Percentiles rank a stretch among this genome's conserved stretches.
phyloP scores from a whole-genome alignment of 2,797 vertebrate genomes.

The Poeciliopsis infans region DNA sequence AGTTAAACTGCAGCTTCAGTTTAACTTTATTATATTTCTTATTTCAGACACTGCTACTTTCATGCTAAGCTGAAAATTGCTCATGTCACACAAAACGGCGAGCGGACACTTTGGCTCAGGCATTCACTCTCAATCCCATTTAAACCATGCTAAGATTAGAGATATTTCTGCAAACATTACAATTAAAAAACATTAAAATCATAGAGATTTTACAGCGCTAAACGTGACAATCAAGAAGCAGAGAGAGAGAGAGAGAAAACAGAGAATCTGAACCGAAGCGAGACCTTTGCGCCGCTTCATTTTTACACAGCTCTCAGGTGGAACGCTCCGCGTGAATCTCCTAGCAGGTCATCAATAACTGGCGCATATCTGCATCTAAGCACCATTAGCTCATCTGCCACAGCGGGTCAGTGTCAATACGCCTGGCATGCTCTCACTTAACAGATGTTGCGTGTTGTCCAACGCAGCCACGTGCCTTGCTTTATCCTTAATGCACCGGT shows the following conservation, averaged over 20 bases:
- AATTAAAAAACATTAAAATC: too few species aligned
- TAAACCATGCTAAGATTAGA: background rate
- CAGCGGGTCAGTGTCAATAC: constrained; percentile 87
- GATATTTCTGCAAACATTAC: background rate
- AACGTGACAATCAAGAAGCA: background rate
- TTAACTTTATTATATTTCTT: background rate
- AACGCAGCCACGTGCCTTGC: constrained; percentile 80
- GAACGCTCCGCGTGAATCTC: constrained; percentile 59
- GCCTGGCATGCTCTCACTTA: constrained; percentile 84
- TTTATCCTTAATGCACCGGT: constrained; percentile 89
- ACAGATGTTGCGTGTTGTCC: constrained; percentile 90
- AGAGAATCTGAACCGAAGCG: constrained; percentile 12
- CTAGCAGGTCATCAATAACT: constrained; percentile 83
- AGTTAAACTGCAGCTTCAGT: background rate
- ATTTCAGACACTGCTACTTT: background rate
- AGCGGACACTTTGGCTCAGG: background rate
- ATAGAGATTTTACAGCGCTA: too few species aligned
- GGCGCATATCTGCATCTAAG: constrained; percentile 83
- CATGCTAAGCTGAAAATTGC: background rate
- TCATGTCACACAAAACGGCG: background rate
- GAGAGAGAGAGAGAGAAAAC: background rate
- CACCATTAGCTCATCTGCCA: constrained; percentile 84
- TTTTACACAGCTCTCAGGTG: constrained; percentile 72
- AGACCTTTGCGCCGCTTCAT: constrained; percentile 42
- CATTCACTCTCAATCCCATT: background rate